phyloP scores from a whole-genome alignment of 2,888 invertebrate genomes.

The Trichogramma dendrolimi region DNA sequence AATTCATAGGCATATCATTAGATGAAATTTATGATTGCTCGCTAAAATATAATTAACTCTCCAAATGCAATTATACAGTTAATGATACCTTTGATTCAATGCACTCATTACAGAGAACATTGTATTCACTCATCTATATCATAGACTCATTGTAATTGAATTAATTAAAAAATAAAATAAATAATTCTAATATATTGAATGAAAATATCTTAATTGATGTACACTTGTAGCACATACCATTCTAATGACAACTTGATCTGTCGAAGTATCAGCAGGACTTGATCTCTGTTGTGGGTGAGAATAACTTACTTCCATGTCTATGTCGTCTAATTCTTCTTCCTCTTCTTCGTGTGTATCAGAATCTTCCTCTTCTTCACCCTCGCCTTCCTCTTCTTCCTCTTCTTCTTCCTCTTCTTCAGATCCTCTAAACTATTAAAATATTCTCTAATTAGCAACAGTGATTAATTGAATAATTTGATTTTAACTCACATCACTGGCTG shows the following conservation, averaged over 20 bases:
- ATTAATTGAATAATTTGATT: slow-evolving; percentile 30
- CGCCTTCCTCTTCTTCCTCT: slow-evolving; percentile 48
- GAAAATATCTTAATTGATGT: not conserved
- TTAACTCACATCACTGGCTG: slow-evolving; percentile 59
- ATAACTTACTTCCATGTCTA: slow-evolving; percentile 51
- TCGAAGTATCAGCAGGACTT: slow-evolving; percentile 46
- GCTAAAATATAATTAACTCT: no score
- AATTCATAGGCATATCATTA: no score
- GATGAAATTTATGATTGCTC: no score
- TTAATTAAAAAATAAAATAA: not conserved
- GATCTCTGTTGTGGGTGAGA: slow-evolving; percentile 48
- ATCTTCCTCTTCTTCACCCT: slow-evolving; percentile 50
- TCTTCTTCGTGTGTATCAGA: slow-evolving; percentile 50
- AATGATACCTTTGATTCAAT: no score
- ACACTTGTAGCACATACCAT: slow-evolving; percentile 38
- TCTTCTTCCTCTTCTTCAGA: slow-evolving; percentile 48
- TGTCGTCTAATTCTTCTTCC: slow-evolving; percentile 50
- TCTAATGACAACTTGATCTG: slow-evolving; percentile 47
- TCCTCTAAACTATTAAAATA: slow-evolving; percentile 36
- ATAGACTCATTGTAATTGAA: no score
- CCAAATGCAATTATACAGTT: no score
- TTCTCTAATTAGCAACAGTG: not conserved
- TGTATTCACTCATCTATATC: no score
- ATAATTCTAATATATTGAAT: not conserved
- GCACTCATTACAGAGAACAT: no score